Evolutionary conservation across 2,113 vertebrate species (phyloP), one percentile per base, ranked within the genome.

Genomic region (Lynx canadensis): DNA sequence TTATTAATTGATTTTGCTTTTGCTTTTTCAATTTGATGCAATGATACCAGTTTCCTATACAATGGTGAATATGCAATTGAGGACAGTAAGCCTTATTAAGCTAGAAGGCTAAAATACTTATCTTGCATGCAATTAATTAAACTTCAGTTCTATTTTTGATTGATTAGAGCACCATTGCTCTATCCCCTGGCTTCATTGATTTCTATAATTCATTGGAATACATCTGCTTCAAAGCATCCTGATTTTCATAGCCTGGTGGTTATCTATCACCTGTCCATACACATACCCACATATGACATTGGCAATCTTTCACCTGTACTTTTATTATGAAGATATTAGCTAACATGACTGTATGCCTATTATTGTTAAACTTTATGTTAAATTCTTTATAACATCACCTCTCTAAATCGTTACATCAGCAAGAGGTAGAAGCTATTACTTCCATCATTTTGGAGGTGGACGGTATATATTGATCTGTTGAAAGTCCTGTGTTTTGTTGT

Each of bases 1-100:
- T 82, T 74, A 23, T 55, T 69, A 80, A 66, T 74, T 95, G 83
- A 81, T 60, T 97, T 93, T 82, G 25, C 25, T 92, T 94, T 76
- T 86, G 31, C 33, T 76, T 92, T 93, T 94, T 45, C 3, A 33
- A 79, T 48, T 45, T 93, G 48, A 57, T 11, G 76, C 38, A 94
- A 41, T 80, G 79, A 55, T 68, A 38, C 16, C 9, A 71, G 3
- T 92, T 94, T 89, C 50, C 3, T 36, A 38, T 73, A 50, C 21
- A n/a, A 66, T 1, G 5, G 9, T 29, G 36, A 93, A 36, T 60
- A 27, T n/a, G 7, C 1, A n/a, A 1, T 50, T 41, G n/a, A 93
- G n/a, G 15, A 45, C 9, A 41, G 12, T 57, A 87, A 89, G 12
- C 0, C 2, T 91, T 76, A 76, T 60, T 65, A 88, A 86, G 8